phyloP scores from a whole-genome alignment of 1,140 invertebrate genomes.

The Calycopis cecrops region DNA sequence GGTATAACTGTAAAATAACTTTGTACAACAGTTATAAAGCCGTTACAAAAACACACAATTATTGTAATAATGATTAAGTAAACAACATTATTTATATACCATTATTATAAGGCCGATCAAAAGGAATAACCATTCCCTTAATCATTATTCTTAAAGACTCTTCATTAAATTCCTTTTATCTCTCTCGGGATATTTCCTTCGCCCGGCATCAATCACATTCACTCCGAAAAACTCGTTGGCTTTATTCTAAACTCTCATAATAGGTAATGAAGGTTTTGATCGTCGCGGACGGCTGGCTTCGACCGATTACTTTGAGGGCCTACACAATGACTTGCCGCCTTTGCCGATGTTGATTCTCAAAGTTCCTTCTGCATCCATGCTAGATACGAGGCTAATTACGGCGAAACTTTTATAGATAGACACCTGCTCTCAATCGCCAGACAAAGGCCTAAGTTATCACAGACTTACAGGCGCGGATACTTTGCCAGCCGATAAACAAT shows the following conservation, averaged over 20 bases:
- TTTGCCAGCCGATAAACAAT: slow-evolving; percentile 33
- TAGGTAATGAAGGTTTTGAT: slow-evolving; percentile 72
- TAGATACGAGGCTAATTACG: slow-evolving; percentile 70
- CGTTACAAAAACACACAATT: too few species aligned
- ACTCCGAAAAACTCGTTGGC: slow-evolving; percentile 72
- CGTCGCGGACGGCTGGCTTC: slow-evolving; percentile 61
- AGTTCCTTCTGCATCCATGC: slow-evolving; percentile 64
- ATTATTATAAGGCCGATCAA: slow-evolving; percentile 65
- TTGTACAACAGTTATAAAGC: too few species aligned
- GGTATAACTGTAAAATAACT: slow-evolving; percentile 54
- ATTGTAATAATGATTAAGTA: slow-evolving; percentile 19
- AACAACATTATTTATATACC: slow-evolving; percentile 62
- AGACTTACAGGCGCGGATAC: slow-evolving; percentile 46
- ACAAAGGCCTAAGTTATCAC: slow-evolving; percentile 68
- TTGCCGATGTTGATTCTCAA: slow-evolving; percentile 65
- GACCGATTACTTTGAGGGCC: slow-evolving; percentile 69
- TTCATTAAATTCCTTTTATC: slow-evolving; percentile 75
- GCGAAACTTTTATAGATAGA: slow-evolving; percentile 71
- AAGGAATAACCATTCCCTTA: slow-evolving; percentile 73
- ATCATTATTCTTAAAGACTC: slow-evolving; percentile 74
- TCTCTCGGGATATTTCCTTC: slow-evolving; percentile 71
- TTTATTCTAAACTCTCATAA: slow-evolving; percentile 75
- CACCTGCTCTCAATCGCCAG: slow-evolving; percentile 65
- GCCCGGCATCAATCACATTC: slow-evolving; percentile 72
- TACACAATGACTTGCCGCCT: slow-evolving; percentile 63